Evolutionary conservation across 2,888 invertebrate species (phyloP).

Genomic region (Diarsia rubi): DNA sequence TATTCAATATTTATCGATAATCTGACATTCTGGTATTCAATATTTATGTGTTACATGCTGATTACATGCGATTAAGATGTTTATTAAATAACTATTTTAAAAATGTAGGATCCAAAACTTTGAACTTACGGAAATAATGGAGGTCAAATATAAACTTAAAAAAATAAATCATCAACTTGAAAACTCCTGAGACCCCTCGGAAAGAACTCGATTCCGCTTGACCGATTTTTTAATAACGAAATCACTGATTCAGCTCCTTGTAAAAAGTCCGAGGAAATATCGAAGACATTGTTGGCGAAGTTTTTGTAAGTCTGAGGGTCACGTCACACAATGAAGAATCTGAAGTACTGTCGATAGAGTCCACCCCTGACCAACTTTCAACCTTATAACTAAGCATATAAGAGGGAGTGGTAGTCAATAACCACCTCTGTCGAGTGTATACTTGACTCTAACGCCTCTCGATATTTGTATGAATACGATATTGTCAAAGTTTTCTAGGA

Average conservation of each 20-base stretch:
- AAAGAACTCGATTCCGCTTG: slow-evolving; percentile 19
- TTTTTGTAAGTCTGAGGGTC: slow-evolving; percentile 35
- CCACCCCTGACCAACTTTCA: background rate
- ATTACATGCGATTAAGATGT: too few species aligned
- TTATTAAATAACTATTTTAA: too few species aligned
- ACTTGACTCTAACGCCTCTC: slow-evolving; percentile 31
- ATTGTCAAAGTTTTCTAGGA: slow-evolving; percentile 59
- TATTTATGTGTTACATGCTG: too few species aligned
- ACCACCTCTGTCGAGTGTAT: background rate
- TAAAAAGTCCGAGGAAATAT: slow-evolving; percentile 49
- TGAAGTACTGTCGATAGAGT: slow-evolving; percentile 22
- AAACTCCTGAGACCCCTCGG: background rate
- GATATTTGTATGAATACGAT: slow-evolving; percentile 46
- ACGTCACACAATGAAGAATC: slow-evolving; percentile 32
- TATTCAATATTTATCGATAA: too few species aligned
- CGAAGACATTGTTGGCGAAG: slow-evolving; percentile 50
- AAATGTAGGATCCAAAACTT: too few species aligned
- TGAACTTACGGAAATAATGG: too few species aligned
- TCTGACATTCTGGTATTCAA: too few species aligned
- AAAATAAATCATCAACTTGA: background rate
- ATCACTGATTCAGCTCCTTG: slow-evolving; percentile 56
- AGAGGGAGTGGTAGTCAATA: background rate
- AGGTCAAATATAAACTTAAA: too few species aligned
- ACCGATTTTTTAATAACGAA: slow-evolving; percentile 59
- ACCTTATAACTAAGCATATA: slow-evolving; percentile 6